Evolutionary conservation across 2,113 vertebrate genomes (phyloP).

Genomic region (Leuciscus idus): DNA sequence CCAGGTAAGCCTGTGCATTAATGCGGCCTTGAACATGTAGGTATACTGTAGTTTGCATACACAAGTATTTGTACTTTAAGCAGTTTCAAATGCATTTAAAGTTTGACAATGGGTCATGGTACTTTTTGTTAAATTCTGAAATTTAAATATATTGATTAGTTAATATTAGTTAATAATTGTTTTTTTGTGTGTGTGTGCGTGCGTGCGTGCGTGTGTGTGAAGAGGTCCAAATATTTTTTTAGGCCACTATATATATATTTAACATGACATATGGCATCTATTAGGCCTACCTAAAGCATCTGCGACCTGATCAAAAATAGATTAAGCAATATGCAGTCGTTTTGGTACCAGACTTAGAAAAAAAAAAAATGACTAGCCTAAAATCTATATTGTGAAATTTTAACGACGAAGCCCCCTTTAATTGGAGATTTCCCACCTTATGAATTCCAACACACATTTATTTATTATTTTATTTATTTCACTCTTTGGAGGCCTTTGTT

Average conservation of each 20-base stretch:
- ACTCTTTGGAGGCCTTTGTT: conserved; percentile 23
- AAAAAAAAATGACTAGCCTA: background rate
- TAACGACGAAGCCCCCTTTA: background rate
- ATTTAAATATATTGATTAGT: no score
- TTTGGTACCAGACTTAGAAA: background rate
- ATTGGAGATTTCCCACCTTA: background rate
- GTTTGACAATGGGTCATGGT: no score
- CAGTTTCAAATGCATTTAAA: no score
- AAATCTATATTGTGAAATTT: background rate
- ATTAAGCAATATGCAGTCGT: conserved; percentile 46
- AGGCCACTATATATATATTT: no score
- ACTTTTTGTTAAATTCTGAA: no score
- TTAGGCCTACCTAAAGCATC: background rate
- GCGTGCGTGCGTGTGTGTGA: no score
- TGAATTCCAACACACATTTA: background rate
- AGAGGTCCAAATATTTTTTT: no score
- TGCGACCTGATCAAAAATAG: conserved; percentile 36
- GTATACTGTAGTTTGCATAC: background rate
- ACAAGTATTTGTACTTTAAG: background rate
- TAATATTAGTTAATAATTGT: no score
- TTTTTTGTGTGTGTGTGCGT: no score
- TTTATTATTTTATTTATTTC: background rate
- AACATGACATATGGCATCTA: no score
- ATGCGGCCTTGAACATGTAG: conserved; percentile 22
- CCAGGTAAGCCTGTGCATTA: no score